Conservation (phyloP, 2,888 invertebrate genomes). For the Octodonta nipae region DNA sequence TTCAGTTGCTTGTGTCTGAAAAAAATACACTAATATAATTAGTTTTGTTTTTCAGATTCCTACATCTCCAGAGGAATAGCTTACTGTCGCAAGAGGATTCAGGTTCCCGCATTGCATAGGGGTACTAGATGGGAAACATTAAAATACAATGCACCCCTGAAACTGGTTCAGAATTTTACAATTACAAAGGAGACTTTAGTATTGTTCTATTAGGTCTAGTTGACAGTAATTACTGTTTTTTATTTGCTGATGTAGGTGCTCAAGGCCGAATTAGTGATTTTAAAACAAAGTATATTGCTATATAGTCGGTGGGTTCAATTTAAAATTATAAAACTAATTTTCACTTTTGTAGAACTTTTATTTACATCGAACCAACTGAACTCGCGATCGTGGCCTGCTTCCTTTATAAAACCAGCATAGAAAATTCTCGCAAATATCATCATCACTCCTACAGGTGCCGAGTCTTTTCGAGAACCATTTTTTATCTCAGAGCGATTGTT, state of each 20-base stretch:
- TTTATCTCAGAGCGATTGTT: no score
- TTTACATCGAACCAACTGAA: no score
- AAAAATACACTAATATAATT: no score
- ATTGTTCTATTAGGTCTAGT: conserved; percentile 27
- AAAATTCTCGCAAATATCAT: no score
- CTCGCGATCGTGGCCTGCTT: no score
- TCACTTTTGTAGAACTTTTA: no score
- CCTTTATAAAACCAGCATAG: no score
- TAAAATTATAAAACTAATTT: no score
- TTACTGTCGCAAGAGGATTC: conserved; percentile 4
- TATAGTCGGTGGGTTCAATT: no score
- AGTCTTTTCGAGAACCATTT: no score
- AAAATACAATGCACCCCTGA: conserved; percentile 19
- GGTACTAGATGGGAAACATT: conserved; percentile 26
- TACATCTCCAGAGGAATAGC: conserved; percentile 7
- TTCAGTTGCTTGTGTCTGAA: no score
- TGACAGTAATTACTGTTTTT: conserved; percentile 29
- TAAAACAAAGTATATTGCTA: background rate
- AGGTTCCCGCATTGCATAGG: conserved; percentile 23
- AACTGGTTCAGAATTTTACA: conserved; percentile 19
- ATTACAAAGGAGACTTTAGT: conserved; percentile 25
- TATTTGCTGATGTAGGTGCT: conserved; percentile 23
- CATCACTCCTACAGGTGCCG: no score
- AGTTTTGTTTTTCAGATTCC: conserved; percentile 7
- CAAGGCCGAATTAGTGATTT: conserved; percentile 23